Evolutionary conservation across 1,140 invertebrate genomes (phyloP), one percentile per base, ranked within the genome.

Genomic region (Vanessa atalanta): DNA sequence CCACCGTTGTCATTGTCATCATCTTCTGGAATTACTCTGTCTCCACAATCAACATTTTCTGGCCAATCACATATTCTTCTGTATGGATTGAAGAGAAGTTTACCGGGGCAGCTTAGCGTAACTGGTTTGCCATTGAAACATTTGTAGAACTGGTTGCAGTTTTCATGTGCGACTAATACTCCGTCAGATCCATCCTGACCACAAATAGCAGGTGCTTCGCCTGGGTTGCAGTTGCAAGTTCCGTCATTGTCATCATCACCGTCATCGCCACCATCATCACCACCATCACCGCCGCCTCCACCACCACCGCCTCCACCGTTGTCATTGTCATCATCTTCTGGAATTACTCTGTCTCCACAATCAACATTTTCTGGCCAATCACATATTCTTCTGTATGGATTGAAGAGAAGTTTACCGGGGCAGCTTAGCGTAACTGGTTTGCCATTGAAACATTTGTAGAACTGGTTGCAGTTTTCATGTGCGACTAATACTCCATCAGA

Each of bases 61-160:
- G 94, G 89, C 94, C 95, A 93, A 80, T 96, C 93, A 83, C 96
- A 94, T 61, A 93, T 82, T 87, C 94, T 86, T 14, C 78, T 78
- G 16, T 87, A 66, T 61, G 95, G 92, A 82, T 95, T 95, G 79
- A 94, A 96, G 70, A 94, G 83, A 68, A 94, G 93, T 7, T 63
- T 61, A 20, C 84, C 77, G 0, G 88, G 81, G 13, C 93, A 94
- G 64, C 91, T 93, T 3, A 87, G 76, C 11, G 66, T 57, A 8
- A 83, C 67, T 23, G 85, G 83, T 48, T 64, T 11, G 7, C 82
- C 80, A 26, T 73, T 14, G 16, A 57, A 47, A 60, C 87, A 89
- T 68, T 70, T 81, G 69, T 88, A 88, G 53, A 83, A 87, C 26
- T 85, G 70, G 47, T 86, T 83, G 47, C 87, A 88, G 12, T 83